Conservation (phyloP, 2,113 vertebrate genomes). For the Trematocara zebra region DNA sequence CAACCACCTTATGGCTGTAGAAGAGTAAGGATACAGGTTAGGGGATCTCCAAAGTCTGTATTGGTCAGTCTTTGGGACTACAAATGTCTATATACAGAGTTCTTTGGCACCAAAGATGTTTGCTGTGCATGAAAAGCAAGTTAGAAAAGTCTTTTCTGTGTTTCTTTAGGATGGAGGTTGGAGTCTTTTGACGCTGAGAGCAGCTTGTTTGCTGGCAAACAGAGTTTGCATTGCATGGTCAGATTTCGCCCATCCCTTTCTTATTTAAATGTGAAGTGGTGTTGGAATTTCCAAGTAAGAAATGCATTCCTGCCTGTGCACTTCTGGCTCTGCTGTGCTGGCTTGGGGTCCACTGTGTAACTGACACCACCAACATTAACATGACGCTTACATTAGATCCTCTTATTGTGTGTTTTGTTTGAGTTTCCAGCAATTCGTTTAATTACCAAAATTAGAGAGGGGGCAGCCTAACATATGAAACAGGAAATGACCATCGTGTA, state of each 20-base stretch:
- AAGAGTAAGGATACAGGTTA: neutral
- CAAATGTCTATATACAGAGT: accelerated
- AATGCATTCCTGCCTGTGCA: neutral
- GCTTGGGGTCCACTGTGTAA: neutral
- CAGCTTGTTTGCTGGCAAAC: neutral
- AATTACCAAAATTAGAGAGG: neutral
- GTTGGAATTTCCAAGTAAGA: neutral
- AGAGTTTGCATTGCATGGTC: neutral
- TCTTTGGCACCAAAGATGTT: neutral
- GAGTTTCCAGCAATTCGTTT: neutral
- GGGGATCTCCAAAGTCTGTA: neutral
- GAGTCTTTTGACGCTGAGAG: neutral
- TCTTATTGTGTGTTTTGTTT: neutral
- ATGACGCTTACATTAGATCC: neutral
- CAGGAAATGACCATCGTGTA: neutral
- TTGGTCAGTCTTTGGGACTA: neutral
- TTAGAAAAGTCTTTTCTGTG: neutral
- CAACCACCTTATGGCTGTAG: neutral
- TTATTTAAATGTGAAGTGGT: neutral
- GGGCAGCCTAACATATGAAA: neutral
- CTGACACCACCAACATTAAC: neutral
- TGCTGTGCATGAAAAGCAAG: neutral
- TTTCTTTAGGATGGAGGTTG: neutral
- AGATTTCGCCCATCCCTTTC: neutral
- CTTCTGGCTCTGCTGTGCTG: neutral